Conservation (phyloP, 1,140 invertebrate genomes). For the Papilio machaon region DNA sequence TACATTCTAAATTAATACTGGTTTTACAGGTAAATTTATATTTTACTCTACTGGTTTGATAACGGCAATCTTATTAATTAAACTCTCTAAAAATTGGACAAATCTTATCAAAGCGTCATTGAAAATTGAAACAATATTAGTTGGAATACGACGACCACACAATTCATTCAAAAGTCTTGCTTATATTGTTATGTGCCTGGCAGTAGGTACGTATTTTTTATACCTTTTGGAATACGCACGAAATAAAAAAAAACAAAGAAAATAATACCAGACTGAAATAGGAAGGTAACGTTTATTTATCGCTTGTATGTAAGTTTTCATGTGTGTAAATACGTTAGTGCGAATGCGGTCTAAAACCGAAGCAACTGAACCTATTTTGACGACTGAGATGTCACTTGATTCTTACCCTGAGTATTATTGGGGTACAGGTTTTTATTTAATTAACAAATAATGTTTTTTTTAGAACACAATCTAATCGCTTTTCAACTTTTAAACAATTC, state of each 20-base stretch:
- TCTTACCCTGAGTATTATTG: no score
- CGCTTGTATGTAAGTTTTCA: no score
- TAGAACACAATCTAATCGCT: no score
- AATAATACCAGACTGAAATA: no score
- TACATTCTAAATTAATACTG: neutral
- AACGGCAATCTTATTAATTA: slow-evolving; percentile 28
- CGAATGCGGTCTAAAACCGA: no score
- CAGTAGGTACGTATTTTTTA: slow-evolving; percentile 36
- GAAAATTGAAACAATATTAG: slow-evolving; percentile 40
- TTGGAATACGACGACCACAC: slow-evolving; percentile 34
- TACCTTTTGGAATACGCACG: neutral
- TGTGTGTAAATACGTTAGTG: no score
- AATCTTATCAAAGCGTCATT: slow-evolving; percentile 36
- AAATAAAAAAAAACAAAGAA: neutral
- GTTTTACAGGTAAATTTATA: slow-evolving; percentile 40
- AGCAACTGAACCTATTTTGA: no score
- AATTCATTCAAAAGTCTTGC: slow-evolving; percentile 31
- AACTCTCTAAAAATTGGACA: slow-evolving; percentile 40
- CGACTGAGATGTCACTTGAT: no score
- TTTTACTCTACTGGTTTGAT: slow-evolving; percentile 39
- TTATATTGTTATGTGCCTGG: slow-evolving; percentile 39
- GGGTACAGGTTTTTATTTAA: no score
- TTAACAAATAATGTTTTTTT: no score
- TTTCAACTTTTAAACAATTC: no score
- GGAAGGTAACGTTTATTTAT: no score